phyloP scores from a whole-genome alignment of 2,888 invertebrate species.

The Melanchra persicariae region DNA sequence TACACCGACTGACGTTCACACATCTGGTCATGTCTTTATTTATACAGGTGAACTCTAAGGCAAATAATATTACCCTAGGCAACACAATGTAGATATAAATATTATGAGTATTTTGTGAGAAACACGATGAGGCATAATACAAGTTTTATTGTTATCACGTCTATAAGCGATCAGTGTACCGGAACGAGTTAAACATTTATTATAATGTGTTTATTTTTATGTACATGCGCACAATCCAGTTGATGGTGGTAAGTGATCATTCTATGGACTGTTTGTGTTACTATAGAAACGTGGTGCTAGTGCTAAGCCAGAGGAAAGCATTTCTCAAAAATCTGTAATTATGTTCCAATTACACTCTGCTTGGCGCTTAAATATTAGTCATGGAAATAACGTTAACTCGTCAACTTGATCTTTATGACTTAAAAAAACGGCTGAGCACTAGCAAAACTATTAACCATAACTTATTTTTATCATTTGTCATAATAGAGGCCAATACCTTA shows the following conservation, averaged over 20 bases:
- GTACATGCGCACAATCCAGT: constrained; percentile 35
- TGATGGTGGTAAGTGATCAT: constrained; percentile 25
- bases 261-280: not conserved
- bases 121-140: not conserved
- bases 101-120: not conserved
- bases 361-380: not conserved
- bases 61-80: not conserved
- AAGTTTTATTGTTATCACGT: constrained; percentile 8
- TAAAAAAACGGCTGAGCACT: not conserved
- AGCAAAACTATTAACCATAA: not conserved
- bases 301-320: not conserved
- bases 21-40: not conserved
- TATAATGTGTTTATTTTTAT: constrained; percentile 39
- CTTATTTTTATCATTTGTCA: not conserved
- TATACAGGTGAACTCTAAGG: not conserved
- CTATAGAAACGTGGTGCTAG: too few species aligned
- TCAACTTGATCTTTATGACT: not conserved
- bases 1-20: not conserved
- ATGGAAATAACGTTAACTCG: not conserved
- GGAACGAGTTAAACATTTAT: constrained; percentile 12
- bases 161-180: not conserved
- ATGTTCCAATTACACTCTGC: too few species aligned
- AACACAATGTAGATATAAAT: not conserved
- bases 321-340: not conserved
- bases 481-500: too few species aligned